Evolutionary conservation across 1,140 invertebrate species (phyloP).

Genomic region (Epicauta chinensis): DNA sequence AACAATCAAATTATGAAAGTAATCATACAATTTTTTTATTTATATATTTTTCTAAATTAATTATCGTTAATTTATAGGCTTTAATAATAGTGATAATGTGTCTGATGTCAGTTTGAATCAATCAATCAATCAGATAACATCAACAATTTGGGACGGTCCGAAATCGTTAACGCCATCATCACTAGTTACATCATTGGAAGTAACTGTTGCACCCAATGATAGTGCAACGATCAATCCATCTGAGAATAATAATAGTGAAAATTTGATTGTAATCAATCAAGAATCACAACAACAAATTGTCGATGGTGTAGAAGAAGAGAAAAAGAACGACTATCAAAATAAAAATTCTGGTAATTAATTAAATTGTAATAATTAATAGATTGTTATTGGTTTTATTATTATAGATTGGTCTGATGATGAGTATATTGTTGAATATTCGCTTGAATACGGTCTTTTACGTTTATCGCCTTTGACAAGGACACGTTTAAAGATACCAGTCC

Average conservation of each 20-base stretch:
- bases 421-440: slow-evolving; percentile 96
- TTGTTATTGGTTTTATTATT: slow-evolving; percentile 20
- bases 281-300: no score
- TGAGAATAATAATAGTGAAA: no score
- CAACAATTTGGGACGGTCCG: slow-evolving; percentile 25
- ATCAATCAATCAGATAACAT: slow-evolving; percentile 2
- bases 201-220: no score
- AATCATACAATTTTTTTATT: not conserved
- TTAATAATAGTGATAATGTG: not conserved
- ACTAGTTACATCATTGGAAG: not conserved
- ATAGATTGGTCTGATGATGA: slow-evolving; percentile 79
- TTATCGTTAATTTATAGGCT: not conserved
- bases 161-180: slow-evolving; percentile 21
- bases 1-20: slow-evolving; percentile 9
- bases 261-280: no score
- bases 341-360: no score
- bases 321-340: no score
- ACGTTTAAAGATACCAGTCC: slow-evolving; percentile 85
- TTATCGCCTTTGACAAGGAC: slow-evolving; percentile 78
- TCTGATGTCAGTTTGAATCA: not conserved
- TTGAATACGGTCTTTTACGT: slow-evolving; percentile 94
- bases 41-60: not conserved
- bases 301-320: no score
- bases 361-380: no score
- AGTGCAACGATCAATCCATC: no score